Percentiles rank a stretch among this genome's conserved stretches.
Evolutionary conservation across 2,888 invertebrate species (phyloP).

Genomic region (Polydrusus cervinus): DNA sequence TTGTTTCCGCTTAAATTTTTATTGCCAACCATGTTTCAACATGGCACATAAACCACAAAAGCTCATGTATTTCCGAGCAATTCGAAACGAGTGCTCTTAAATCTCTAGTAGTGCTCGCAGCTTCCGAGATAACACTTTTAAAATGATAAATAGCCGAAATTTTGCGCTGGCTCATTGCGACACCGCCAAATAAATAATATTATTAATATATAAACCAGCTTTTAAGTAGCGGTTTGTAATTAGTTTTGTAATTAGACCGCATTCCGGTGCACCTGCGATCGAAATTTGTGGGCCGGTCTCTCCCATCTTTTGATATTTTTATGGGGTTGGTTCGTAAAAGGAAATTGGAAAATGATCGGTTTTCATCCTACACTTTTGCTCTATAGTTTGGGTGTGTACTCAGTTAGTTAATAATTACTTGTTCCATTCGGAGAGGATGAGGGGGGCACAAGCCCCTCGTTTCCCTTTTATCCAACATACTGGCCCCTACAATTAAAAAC

Average conservation of each 20-base stretch:
- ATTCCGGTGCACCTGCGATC: slow-evolving; percentile 66
- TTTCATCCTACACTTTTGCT: background rate
- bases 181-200: slow-evolving; percentile 64
- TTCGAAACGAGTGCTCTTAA: slow-evolving; percentile 51
- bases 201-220: slow-evolving; percentile 66
- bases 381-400: no score
- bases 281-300: slow-evolving; percentile 36
- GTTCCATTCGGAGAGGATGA: no score
- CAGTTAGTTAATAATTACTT: no score
- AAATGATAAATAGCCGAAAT: slow-evolving; percentile 55
- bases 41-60: slow-evolving; percentile 28
- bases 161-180: slow-evolving; percentile 42
- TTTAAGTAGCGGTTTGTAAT: slow-evolving; percentile 68
- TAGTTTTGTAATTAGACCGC: slow-evolving; percentile 69
- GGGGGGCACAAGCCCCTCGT: no score
- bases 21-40: slow-evolving; percentile 20
- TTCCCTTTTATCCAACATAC: no score
- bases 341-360: slow-evolving; percentile 9
- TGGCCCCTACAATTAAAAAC: no score
- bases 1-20: background rate
- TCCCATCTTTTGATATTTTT: slow-evolving; percentile 24
- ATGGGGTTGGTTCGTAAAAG: background rate
- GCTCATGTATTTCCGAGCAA: slow-evolving; percentile 41
- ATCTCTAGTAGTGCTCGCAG: slow-evolving; percentile 38
- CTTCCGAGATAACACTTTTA: slow-evolving; percentile 48